Percentiles rank a stretch among this genome's conserved stretches.
Evolutionary conservation across 2,113 vertebrate species (phyloP).

Genomic region (Rafetus swinhoei): DNA sequence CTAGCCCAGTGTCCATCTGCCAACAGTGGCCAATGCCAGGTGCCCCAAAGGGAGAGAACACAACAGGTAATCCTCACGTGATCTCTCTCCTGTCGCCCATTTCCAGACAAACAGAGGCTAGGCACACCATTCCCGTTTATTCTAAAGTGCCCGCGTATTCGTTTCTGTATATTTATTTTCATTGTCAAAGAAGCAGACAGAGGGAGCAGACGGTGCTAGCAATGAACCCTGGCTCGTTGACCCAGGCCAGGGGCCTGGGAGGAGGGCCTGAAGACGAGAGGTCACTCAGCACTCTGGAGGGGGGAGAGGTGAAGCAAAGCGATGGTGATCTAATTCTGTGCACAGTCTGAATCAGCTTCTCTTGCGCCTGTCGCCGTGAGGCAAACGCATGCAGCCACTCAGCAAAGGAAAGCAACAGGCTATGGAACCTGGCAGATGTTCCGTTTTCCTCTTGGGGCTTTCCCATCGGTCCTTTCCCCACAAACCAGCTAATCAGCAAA

Average conservation of each 20-base stretch:
- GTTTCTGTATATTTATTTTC: background rate
- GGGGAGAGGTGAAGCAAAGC: background rate
- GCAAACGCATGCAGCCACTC: background rate
- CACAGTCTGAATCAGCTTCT: background rate
- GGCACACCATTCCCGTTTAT: too few relatives aligned
- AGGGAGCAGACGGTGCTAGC: background rate
- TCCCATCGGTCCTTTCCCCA: slow-evolving; percentile 42
- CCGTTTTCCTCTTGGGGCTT: slow-evolving; percentile 49
- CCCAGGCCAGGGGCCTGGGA: background rate
- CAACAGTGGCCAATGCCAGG: too few relatives aligned
- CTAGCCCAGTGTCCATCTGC: too few relatives aligned
- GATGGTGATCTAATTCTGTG: background rate
- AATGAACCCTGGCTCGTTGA: slow-evolving; percentile 43
- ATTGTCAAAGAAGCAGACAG: rapidly evolving
- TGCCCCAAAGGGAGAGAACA: too few relatives aligned
- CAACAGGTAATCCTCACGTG: too few relatives aligned
- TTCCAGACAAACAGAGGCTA: too few relatives aligned
- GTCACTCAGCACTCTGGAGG: background rate
- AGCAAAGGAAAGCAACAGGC: slow-evolving; percentile 47
- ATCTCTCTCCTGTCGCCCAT: too few relatives aligned
- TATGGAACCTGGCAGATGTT: slow-evolving; percentile 53
- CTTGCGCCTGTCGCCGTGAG: background rate
- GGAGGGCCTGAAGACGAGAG: background rate
- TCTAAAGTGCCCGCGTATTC: rapidly evolving
- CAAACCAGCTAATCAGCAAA: slow-evolving; percentile 56